Evolutionary conservation across 1,140 invertebrate species (phyloP).

Genomic region (Acromyrmex charruanus): DNA sequence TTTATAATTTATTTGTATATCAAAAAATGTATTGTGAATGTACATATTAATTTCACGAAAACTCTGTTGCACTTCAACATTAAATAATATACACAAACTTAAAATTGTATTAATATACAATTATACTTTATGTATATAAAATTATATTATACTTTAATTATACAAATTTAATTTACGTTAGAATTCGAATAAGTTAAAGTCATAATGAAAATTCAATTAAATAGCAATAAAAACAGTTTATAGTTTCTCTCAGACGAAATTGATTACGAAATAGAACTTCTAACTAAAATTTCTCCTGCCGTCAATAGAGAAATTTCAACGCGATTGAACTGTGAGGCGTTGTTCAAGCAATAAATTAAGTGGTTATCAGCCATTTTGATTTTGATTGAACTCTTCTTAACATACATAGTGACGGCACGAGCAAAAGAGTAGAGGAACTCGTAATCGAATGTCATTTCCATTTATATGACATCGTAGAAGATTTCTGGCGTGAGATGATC

Average conservation of each 20-base stretch:
- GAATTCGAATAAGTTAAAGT: too few relatives aligned
- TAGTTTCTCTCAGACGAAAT: not conserved
- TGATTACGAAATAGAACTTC: not conserved
- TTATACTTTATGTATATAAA: too few relatives aligned
- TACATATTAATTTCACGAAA: not conserved
- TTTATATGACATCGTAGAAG: not conserved
- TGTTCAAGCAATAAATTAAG: conserved; percentile 26
- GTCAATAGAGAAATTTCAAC: not conserved
- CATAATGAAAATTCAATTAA: not conserved
- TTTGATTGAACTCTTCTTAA: conserved; percentile 14
- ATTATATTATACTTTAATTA: too few relatives aligned
- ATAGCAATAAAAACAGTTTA: conserved; percentile 3
- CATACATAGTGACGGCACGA: not conserved
- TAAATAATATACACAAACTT: not conserved
- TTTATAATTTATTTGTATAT: not conserved
- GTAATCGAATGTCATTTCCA: conserved; percentile 47
- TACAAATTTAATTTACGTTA: too few relatives aligned
- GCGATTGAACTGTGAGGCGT: not conserved
- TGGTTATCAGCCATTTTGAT: not conserved
- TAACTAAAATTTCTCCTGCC: not conserved
- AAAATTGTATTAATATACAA: not conserved
- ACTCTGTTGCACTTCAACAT: not conserved
- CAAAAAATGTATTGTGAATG: not conserved
- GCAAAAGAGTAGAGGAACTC: not conserved
- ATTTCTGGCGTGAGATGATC: conserved; percentile 13